Evolutionary conservation across 2,888 invertebrate species (phyloP), one percentile per base, ranked within the genome.

Genomic region (Drosophila suboccidentalis): DNA sequence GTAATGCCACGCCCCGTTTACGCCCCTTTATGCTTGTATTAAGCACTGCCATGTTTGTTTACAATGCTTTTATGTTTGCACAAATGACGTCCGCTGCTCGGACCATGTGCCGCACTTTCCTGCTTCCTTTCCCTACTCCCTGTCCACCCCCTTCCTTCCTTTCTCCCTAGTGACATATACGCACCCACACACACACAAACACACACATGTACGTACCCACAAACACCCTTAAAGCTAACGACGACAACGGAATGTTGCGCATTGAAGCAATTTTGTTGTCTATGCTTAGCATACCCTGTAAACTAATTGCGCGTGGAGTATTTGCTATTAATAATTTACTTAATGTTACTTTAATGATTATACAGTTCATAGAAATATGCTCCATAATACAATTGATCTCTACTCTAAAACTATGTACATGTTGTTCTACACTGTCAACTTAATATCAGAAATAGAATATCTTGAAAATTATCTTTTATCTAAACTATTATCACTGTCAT

Each of bases 21-120:
- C 36, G 57, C 57, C 57, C 22, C 36, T 29, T 59, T 38, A 49
- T 49, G 49, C 19, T 43, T 53, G 69, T 67, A 67, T 70, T 83
- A 76, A 74, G 66, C 75, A 71, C 67, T 71, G 75, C 74, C 81
- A 84, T 89, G 89, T 90, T 86, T 86, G 90, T 90, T 86, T 90
- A 86, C 89, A 86, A 83, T 86, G 90, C 87, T 90, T 90, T 89
- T 89, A 80, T 86, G 87, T 86, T 90, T 86, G 89, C 86, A 78
- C 89, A 86, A 90, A 90, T 89, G 75, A 71, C 80, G 80, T 75
- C 71, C 68, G 81, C 53, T 54, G 29, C 78, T 81, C 51, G 81
- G 81, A 77, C 77, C 60, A 67, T 61, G 78, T 60, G 59, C 60
- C 53, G 44, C 44, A 44, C 43, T 47, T 15, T 15, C 41, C 13